Evolutionary conservation across 1,140 invertebrate species (phyloP).

Genomic region (Scaptodrosophila lebanonensis): DNA sequence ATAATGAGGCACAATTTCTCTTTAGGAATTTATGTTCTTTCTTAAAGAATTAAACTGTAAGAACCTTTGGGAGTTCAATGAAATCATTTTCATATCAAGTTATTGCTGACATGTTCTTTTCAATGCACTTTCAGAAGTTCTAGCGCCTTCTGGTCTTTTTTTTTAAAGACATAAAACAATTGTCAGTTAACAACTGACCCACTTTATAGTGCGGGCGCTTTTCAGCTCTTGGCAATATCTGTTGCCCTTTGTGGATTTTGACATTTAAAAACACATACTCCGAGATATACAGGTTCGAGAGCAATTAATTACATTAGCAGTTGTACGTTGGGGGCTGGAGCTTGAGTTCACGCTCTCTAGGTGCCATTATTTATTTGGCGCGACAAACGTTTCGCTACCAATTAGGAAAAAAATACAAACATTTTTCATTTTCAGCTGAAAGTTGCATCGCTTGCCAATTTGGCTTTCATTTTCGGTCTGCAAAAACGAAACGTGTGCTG

Average conservation of each 20-base stretch:
- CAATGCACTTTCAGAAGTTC: constrained; percentile 29
- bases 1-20: no score
- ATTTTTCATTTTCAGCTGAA: constrained; percentile 59
- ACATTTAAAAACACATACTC: not conserved
- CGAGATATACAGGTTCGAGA: constrained; percentile 52
- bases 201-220: constrained; percentile 28
- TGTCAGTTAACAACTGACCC: constrained; percentile 44
- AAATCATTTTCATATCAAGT: constrained; percentile 37
- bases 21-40: no score
- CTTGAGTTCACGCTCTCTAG: constrained; percentile 52
- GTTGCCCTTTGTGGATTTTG: constrained; percentile 35
- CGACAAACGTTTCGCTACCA: constrained; percentile 58
- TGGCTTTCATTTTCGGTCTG: constrained; percentile 67
- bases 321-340: constrained; percentile 25
- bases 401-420: constrained; percentile 62
- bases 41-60: no score
- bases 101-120: constrained; percentile 28
- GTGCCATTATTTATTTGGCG: constrained; percentile 73
- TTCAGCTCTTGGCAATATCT: constrained; percentile 26
- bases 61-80: no score
- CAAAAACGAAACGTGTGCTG: no score
- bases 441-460: constrained; percentile 45
- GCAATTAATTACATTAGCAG: constrained; percentile 71
- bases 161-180: constrained; percentile 12
- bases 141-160: constrained; percentile 7